A percentile compares a stretch with the other conserved stretches of the same genome.
These are phyloP conservation scores for Hypolimnas misippus DNA, from an alignment of 2,888 invertebrate genomes.

Conservation along the genomic window DNA sequence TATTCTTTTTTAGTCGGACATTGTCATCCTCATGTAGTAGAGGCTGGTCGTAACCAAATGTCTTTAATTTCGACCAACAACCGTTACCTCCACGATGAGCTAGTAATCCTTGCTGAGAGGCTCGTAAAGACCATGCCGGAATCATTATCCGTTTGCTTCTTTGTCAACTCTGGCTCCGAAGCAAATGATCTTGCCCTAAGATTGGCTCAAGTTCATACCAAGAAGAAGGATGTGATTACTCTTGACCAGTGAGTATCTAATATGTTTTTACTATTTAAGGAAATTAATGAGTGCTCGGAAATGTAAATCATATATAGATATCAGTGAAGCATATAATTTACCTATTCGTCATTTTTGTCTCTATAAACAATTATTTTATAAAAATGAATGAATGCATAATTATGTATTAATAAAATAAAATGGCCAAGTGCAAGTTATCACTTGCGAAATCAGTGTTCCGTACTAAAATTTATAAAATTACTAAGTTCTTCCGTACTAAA, in stretches of 20 bases:
- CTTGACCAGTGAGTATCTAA: slow-evolving; percentile 95
- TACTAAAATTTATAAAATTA: too few species aligned
- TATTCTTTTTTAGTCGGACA: slow-evolving; percentile 91
- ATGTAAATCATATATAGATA: neutral
- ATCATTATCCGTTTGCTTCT: slow-evolving; percentile 94
- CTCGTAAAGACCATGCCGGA: slow-evolving; percentile 93
- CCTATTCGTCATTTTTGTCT: neutral
- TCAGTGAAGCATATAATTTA: neutral
- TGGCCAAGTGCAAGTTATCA: too few species aligned
- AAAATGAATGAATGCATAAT: neutral
- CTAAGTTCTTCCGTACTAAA: too few species aligned
- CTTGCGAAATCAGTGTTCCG: too few species aligned
- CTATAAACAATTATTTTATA: neutral
- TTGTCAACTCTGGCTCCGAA: slow-evolving; percentile 99
- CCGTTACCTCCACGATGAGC: slow-evolving; percentile 97
- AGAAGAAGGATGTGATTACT: slow-evolving; percentile 94
- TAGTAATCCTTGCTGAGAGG: slow-evolving; percentile 94
- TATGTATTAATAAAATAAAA: too few species aligned
- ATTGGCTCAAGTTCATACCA: slow-evolving; percentile 94
- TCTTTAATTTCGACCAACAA: slow-evolving; percentile 96
- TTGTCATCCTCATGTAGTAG: slow-evolving; percentile 97
- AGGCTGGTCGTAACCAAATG: slow-evolving; percentile 96
- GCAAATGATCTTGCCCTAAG: slow-evolving; percentile 98
- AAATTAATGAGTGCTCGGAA: slow-evolving; percentile 8
- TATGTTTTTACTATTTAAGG: slow-evolving; percentile 23